Base-by-base conservation (phyloP, 2,113 vertebrate species). In the Emydocephalus ijimae region DNA sequence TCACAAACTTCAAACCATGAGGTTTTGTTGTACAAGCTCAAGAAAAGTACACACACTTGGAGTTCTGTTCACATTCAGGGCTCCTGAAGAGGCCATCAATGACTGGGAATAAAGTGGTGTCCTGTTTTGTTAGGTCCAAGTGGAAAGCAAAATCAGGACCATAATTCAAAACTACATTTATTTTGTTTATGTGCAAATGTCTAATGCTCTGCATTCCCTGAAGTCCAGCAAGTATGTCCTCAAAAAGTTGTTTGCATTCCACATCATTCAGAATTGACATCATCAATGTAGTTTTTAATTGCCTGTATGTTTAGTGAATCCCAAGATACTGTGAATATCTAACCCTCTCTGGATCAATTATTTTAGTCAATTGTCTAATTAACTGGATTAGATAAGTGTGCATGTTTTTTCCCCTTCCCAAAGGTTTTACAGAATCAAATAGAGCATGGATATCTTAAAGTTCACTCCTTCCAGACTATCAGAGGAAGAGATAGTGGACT, bases 101-200 rank as follows among this genome's bases (percentile, higher is more conserved):
- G 74, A 43, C n/a, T 85, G n/a, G 59, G 89, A 87, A 91, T 26
- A 61, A 48, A 45, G 55, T 56, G 20, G 34, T 85, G 26, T 55
- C 93, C 57, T 8, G 54, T 29, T n/a, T 39, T 64, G 50, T 88
- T 52, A 10, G 29, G 85, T 39, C 10, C 26, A 48, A 45, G 86
- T 56, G 74, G 45, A 64, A 90, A 54, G 64, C 43, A 92, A 81
- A 86, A 52, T 86, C 54, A 57, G 69, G 20, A 81, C n/a, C n/a
- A 23, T 56, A 86, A 34, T 74, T 86, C 59, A 43, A 81, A 92
- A 24, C 15, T 34, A 56, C 45, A 81, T 59, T 92, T 90, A 29
- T 85, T 89, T 90, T 87, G 86, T 90, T 92, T 86, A 92, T 64
- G 88, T 87, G 23, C 55, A 90, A 89, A 34, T 86, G 61, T 92